Evolutionary conservation across 2,113 vertebrate genomes (phyloP), one percentile per base, ranked within the genome.

Genomic region (Zosterops pallidus): DNA sequence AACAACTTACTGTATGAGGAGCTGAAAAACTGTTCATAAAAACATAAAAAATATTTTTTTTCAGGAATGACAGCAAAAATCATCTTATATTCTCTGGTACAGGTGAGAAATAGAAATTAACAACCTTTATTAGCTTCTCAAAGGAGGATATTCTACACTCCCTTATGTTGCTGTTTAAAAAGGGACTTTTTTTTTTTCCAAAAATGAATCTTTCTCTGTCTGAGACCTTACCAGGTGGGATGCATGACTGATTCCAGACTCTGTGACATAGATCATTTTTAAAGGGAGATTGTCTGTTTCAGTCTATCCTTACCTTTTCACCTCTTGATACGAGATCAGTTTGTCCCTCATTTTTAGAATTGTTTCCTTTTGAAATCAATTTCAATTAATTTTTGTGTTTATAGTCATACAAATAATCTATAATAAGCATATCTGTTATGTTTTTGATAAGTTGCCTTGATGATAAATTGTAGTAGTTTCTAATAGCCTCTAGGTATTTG

Each of bases 321-420:
- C 3, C 12, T n/a, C 10, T 19, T 35, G 5, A 12, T 62, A 33
- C 9, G 7, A 20, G 9, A 52, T 56, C 0, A 1, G 4, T n/a
- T 70, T 56, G 5, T 56, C 12, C 6, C 5, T 59, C 15, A 6
- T 4, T 39, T 72, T 74, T 55, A 24, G 11, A 12, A 44, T 49
- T 11, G 3, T 15, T 31, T 63, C 14, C 9, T 85, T 82, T n/a
- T 57, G 26, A 77, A 85, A 63, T 35, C 0, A 2, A 49, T 19
- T 67, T 87, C 0, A 14, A 12, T 42, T 56, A 0, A 3, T 59
- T 72, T 50, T 69, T 55, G 2, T 44, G 7, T 2, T 71, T 60
- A 9, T n/a, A 64, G 23, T 39, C 21, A 59, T 53, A 22, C 5
- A 64, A 33, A 2, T 16, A 70, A 82, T 15, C 20, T 53, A 4